These are phyloP conservation scores for Oenanthe melanoleuca DNA, from an alignment of 2,113 vertebrate genomes.

Conservation along the genomic window DNA sequence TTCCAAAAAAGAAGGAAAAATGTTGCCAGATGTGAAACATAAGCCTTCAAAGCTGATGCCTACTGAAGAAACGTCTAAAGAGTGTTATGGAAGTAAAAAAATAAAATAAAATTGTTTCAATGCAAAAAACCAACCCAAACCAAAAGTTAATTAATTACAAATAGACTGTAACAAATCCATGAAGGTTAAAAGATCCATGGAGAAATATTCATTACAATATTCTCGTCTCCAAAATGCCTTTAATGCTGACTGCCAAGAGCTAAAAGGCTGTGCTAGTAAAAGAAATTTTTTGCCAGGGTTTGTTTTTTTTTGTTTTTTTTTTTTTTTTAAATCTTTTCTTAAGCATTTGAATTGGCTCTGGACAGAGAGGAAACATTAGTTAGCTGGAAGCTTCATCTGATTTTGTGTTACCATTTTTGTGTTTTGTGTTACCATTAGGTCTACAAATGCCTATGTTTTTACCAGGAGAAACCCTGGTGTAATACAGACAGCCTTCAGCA, in stretches of 20 bases:
- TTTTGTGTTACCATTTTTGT: not conserved
- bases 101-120: not conserved
- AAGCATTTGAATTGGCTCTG: not conserved
- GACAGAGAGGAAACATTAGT: not conserved
- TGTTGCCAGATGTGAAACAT: not conserved
- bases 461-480: not conserved
- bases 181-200: not conserved
- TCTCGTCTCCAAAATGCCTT: not conserved
- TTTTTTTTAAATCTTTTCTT: not conserved
- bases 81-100: not conserved
- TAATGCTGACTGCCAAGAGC: not conserved
- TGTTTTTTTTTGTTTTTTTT: not conserved
- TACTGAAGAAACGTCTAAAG: not conserved
- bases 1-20: not conserved
- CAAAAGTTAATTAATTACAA: not conserved
- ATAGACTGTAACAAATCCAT: not conserved
- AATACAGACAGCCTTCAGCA: not conserved
- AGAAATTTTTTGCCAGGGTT: not conserved
- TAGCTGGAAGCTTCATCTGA: not conserved
- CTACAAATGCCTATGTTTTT: not conserved
- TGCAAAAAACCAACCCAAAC: not conserved
- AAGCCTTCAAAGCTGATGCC: not conserved
- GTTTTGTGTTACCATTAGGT: not conserved
- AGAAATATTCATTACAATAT: not conserved
- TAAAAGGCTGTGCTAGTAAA: not conserved